Evolutionary conservation across 2,888 invertebrate genomes (phyloP).

Genomic region (Drosophila koepferae): DNA sequence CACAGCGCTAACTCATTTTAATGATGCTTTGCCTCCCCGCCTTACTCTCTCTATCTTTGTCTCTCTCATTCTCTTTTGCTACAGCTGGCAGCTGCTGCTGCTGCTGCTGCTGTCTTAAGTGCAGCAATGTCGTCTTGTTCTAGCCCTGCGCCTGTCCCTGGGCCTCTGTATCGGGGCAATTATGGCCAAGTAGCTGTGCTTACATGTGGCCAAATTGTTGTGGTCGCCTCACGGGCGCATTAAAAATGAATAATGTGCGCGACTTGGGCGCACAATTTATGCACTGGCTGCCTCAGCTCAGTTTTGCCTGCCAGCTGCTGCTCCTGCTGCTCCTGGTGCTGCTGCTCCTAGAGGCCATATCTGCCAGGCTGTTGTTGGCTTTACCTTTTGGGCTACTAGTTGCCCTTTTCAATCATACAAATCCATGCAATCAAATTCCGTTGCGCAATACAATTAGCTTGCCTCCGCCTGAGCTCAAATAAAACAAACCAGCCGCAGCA

Average conservation of each 20-base stretch:
- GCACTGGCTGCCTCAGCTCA: slow-evolving; percentile 57
- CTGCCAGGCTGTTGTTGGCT: background rate
- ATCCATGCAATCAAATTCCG: slow-evolving; percentile 78
- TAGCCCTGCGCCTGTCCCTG: slow-evolving; percentile 8
- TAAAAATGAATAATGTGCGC: slow-evolving; percentile 82
- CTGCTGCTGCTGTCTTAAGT: slow-evolving; percentile 54
- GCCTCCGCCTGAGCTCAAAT: slow-evolving; percentile 35
- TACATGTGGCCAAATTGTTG: slow-evolving; percentile 80
- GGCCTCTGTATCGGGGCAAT: slow-evolving; percentile 66
- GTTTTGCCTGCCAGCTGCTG: slow-evolving; percentile 43
- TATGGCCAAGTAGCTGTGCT: slow-evolving; percentile 78
- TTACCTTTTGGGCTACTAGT: slow-evolving; percentile 28
- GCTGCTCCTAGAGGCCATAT: slow-evolving; percentile 2
- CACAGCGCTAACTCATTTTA: slow-evolving; percentile 78
- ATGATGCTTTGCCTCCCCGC: slow-evolving; percentile 57
- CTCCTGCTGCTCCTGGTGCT: slow-evolving; percentile 15
- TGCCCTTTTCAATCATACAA: slow-evolving; percentile 78
- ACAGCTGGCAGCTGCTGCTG: slow-evolving; percentile 17
- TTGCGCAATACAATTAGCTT: slow-evolving; percentile 78
- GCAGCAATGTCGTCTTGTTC: slow-evolving; percentile 70
- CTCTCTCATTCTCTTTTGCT: background rate
- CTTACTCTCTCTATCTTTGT: background rate
- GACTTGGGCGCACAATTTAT: slow-evolving; percentile 73
- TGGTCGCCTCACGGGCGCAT: slow-evolving; percentile 74
- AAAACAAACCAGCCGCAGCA: slow-evolving; percentile 32